A percentile compares a stretch with the other conserved stretches of the same genome.
phyloP scores from a whole-genome alignment of 2,888 invertebrate species.

The Chrysolina oricalcia region DNA sequence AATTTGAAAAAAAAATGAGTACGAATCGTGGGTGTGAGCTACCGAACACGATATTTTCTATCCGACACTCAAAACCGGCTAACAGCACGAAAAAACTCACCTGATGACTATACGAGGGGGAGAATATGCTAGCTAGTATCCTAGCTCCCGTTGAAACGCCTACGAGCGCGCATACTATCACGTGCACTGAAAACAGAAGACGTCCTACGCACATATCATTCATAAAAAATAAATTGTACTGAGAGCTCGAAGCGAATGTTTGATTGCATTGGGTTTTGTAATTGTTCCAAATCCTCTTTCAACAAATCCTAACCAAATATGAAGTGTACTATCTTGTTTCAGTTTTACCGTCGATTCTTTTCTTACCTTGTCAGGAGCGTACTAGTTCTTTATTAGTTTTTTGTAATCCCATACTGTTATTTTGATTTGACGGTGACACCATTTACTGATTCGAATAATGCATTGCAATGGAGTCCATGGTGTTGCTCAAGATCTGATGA shows the following conservation, averaged over 20 bases:
- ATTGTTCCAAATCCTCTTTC: not conserved
- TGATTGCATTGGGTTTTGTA: too few species aligned
- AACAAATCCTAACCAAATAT: not conserved
- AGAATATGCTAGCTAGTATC: slow-evolving; percentile 48
- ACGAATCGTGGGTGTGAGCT: too few species aligned
- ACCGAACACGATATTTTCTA: too few species aligned
- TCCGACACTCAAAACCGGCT: not conserved
- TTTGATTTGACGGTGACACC: too few species aligned
- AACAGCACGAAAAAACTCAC: not conserved
- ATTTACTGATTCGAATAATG: too few species aligned
- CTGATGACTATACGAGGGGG: slow-evolving; percentile 56
- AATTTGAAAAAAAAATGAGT: too few species aligned
- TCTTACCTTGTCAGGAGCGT: not conserved
- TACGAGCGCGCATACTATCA: not conserved
- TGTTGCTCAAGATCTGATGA: too few species aligned
- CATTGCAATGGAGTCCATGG: too few species aligned
- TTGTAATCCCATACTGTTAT: too few species aligned
- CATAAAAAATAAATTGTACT: not conserved
- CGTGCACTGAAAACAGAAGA: not conserved
- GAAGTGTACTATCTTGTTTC: not conserved
- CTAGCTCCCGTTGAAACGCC: slow-evolving; percentile 37
- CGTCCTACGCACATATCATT: not conserved
- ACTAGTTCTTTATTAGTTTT: not conserved
- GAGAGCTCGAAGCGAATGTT: not conserved
- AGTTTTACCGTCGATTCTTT: not conserved